Percentiles rank a stretch among this genome's conserved stretches.
Conservation (phyloP, 2,113 vertebrate species). For the Indicator maculatus region DNA sequence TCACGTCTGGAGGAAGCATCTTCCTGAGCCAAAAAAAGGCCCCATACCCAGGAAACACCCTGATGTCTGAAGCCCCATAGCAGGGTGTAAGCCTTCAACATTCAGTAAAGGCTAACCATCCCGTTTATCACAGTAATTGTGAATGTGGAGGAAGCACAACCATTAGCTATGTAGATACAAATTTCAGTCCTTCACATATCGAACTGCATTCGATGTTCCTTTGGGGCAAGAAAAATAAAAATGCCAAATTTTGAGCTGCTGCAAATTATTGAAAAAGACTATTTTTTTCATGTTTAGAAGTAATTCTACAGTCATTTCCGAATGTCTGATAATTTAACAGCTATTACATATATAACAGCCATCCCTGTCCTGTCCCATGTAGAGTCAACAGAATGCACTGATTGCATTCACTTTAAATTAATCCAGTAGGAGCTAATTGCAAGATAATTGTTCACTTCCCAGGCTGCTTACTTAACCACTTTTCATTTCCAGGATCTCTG, state of each 20-base stretch:
- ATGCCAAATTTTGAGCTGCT: background rate
- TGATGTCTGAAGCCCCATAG: rapidly evolving
- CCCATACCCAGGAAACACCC: background rate
- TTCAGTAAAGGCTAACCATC: background rate
- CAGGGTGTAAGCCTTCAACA: background rate
- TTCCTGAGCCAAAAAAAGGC: background rate
- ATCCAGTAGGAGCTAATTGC: background rate
- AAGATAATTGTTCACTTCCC: background rate
- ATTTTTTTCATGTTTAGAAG: background rate
- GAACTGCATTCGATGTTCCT: background rate
- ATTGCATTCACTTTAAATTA: background rate
- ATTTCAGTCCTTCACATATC: background rate
- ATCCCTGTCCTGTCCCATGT: background rate
- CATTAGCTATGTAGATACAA: rapidly evolving
- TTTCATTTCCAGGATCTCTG: rapidly evolving
- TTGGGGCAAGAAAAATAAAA: background rate
- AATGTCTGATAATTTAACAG: background rate
- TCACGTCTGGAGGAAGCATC: background rate
- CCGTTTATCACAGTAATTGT: rapidly evolving
- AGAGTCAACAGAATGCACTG: background rate
- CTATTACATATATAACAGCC: background rate
- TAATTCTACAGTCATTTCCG: background rate
- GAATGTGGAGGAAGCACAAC: background rate
- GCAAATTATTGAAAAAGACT: background rate
- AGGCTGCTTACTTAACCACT: background rate